phyloP scores from a whole-genome alignment of 2,113 vertebrate genomes.

The Taxidea taxus region DNA sequence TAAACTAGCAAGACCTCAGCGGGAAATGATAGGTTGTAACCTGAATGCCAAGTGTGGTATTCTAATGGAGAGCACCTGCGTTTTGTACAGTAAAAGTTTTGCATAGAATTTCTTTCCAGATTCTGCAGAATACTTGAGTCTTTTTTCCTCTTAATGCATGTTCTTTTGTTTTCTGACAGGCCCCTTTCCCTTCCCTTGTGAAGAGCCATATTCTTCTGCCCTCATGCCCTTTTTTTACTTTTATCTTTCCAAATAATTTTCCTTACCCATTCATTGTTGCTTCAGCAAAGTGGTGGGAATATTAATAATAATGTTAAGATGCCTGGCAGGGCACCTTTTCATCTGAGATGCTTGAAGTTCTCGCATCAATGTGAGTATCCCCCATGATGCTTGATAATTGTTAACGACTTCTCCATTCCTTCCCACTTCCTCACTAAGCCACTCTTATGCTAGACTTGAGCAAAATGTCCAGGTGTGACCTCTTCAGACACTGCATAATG shows the following conservation, averaged over 20 bases:
- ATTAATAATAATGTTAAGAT: no score
- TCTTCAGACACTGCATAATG: neutral
- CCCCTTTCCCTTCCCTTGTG: neutral
- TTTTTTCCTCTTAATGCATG: neutral
- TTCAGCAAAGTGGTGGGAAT: neutral
- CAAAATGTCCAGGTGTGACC: neutral
- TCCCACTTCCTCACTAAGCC: neutral
- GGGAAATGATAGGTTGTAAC: neutral
- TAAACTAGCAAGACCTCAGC: neutral
- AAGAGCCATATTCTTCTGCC: neutral
- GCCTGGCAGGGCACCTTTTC: neutral
- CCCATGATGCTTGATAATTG: neutral
- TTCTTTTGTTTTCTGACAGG: neutral
- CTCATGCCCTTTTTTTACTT: neutral
- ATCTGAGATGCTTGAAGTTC: no score
- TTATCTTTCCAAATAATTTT: neutral
- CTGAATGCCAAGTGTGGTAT: neutral
- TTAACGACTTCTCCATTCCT: neutral
- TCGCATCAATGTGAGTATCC: neutral
- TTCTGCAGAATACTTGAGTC: neutral
- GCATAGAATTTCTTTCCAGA: neutral
- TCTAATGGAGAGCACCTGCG: neutral
- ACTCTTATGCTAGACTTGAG: neutral
- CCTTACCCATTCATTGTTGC: neutral
- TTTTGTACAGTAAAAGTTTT: neutral